Conservation (phyloP, 2,797 vertebrate genomes). For the Lepilemur ruficaudatus region DNA sequence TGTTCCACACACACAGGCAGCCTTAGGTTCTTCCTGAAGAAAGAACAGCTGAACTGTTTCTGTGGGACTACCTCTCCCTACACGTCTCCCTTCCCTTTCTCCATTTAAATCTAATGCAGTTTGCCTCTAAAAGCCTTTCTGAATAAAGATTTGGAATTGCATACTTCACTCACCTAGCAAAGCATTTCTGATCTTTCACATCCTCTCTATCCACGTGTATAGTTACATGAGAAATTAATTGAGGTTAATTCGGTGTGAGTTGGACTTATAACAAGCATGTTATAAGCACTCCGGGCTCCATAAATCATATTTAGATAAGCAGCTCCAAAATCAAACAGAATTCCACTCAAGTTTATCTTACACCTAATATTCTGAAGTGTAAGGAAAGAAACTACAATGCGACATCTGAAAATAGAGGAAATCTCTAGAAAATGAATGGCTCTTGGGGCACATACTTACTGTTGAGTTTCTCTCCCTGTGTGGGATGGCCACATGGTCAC, state of each 20-base stretch:
- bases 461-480: not conserved
- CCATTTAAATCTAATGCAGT: not conserved
- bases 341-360: not conserved
- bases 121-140: not conserved
- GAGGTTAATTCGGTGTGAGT: conserved; percentile 34
- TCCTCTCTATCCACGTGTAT: not conserved
- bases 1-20: not conserved
- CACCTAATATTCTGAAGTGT: not conserved
- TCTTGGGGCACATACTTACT: not conserved
- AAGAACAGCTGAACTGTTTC: not conserved
- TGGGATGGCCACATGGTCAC: not conserved
- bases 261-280: not conserved
- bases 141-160: not conserved
- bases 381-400: not conserved
- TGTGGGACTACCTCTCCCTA: not conserved
- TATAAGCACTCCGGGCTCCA: not conserved
- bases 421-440: not conserved
- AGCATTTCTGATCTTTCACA: not conserved
- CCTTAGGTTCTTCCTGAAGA: not conserved
- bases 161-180: not conserved
- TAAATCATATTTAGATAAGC: conserved; percentile 22
- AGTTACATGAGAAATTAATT: conserved; percentile 46
- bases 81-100: not conserved
- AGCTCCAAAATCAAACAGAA: conserved; percentile 16
- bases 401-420: not conserved